Evolutionary conservation across 2,797 vertebrate genomes (phyloP).

Genomic region (Ambastaia sidthimunki): DNA sequence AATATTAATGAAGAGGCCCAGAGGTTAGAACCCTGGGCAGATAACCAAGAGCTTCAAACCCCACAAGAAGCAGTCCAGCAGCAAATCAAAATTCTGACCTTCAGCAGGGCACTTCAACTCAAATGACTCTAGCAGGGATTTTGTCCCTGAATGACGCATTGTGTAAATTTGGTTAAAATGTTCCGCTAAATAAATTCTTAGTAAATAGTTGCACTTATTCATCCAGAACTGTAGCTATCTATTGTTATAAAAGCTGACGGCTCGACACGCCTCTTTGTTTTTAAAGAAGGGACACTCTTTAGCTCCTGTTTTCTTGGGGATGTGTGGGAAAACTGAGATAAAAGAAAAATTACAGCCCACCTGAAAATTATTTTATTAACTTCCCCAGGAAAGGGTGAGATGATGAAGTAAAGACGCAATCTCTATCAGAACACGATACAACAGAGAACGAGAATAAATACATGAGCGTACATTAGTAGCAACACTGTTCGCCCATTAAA

Average conservation of each 20-base stretch:
- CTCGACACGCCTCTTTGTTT: background rate
- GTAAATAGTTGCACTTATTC: constrained; percentile 1
- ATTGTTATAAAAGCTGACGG: background rate
- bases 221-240: background rate
- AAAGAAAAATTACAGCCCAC: constrained; percentile 40
- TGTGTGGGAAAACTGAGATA: constrained; percentile 38
- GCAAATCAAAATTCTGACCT: constrained; percentile 15
- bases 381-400: constrained; percentile 17
- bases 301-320: constrained; percentile 11
- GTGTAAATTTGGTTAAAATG: constrained; percentile 6
- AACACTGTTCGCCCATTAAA: background rate
- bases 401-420: constrained; percentile 39
- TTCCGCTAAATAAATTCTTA: background rate
- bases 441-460: background rate
- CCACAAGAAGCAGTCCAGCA: background rate
- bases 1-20: constrained; percentile 15
- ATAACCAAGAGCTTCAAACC: constrained; percentile 10
- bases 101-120: constrained; percentile 14
- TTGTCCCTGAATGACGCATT: background rate
- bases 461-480: constrained; percentile 9
- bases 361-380: constrained; percentile 35
- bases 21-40: background rate
- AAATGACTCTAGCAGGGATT: background rate
- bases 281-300: background rate
- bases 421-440: constrained; percentile 25